phyloP scores from a whole-genome alignment of 2,888 invertebrate species.

The Metellina segmentata region DNA sequence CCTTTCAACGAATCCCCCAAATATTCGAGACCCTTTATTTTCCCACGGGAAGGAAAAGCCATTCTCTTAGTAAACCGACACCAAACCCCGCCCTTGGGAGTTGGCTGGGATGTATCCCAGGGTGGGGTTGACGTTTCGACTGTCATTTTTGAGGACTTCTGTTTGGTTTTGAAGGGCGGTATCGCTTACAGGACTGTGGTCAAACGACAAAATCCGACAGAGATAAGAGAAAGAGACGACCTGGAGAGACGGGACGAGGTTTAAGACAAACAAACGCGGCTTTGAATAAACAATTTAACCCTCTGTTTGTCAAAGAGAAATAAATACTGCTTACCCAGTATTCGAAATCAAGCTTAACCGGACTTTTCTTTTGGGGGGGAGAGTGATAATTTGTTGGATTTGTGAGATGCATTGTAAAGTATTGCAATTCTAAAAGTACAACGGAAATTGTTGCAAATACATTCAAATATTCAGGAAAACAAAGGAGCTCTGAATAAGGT shows the following conservation, averaged over 20 bases:
- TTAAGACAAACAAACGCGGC: conserved; percentile 32
- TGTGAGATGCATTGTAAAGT: too few relatives aligned
- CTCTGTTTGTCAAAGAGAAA: not conserved
- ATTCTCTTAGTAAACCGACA: conserved; percentile 48
- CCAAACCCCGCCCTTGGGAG: not conserved
- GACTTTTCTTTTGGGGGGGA: too few relatives aligned
- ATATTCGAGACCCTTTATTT: not conserved
- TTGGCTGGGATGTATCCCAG: conserved; percentile 31
- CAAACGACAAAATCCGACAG: conserved; percentile 21
- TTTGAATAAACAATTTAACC: conserved; percentile 29
- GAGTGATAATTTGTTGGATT: too few relatives aligned
- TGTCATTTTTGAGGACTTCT: conserved; percentile 47
- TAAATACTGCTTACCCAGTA: too few relatives aligned
- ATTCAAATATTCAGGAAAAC: too few relatives aligned
- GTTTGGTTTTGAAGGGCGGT: conserved; percentile 41
- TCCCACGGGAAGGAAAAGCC: conserved; percentile 61
- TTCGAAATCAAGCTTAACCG: too few relatives aligned
- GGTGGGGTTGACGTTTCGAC: conserved; percentile 59
- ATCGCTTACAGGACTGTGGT: conserved; percentile 48
- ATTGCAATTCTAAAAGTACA: too few relatives aligned
- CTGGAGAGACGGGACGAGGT: not conserved
- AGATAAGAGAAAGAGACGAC: conserved; percentile 19
- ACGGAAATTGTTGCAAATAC: too few relatives aligned
- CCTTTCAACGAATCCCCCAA: not conserved
- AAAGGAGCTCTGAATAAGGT: too few relatives aligned